phyloP scores from a whole-genome alignment of 2,888 invertebrate genomes.

The Buathra laborator region DNA sequence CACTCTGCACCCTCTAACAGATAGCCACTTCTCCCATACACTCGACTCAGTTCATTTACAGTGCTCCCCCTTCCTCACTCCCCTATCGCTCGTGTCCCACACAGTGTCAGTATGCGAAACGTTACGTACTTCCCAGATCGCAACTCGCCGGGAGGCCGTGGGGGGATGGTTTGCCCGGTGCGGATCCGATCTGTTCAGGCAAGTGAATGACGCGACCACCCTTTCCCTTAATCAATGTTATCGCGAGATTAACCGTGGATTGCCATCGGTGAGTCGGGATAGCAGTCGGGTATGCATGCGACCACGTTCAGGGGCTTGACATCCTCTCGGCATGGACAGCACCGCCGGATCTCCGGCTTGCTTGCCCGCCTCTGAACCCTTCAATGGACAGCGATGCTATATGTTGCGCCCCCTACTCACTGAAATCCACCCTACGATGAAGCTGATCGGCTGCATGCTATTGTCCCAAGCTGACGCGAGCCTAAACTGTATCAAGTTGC shows the following conservation, averaged over 20 bases:
- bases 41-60: constrained; percentile 13
- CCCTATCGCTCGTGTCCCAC: no score
- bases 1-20: constrained; percentile 9
- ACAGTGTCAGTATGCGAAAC: background rate
- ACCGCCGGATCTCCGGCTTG: constrained; percentile 12
- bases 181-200: constrained; percentile 22
- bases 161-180: background rate
- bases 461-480: background rate
- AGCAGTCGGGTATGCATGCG: constrained; percentile 11
- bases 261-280: constrained; percentile 65
- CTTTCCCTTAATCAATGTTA: constrained; percentile 78
- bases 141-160: background rate
- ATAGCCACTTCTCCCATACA: constrained; percentile 17
- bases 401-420: background rate
- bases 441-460: constrained; percentile 6
- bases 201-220: constrained; percentile 59
- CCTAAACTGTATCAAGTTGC: background rate
- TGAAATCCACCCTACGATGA: background rate
- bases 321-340: constrained; percentile 31
- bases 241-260: constrained; percentile 75
- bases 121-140: constrained; percentile 8
- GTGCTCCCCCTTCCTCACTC: background rate
- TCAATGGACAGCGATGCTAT: background rate
- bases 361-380: constrained; percentile 17
- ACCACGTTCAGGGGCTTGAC: constrained; percentile 35